Percentiles rank a stretch among this genome's conserved stretches.
These are phyloP conservation scores for Sparidentex hasta DNA, from an alignment of 2,797 vertebrate genomes.

Conservation along the genomic window DNA sequence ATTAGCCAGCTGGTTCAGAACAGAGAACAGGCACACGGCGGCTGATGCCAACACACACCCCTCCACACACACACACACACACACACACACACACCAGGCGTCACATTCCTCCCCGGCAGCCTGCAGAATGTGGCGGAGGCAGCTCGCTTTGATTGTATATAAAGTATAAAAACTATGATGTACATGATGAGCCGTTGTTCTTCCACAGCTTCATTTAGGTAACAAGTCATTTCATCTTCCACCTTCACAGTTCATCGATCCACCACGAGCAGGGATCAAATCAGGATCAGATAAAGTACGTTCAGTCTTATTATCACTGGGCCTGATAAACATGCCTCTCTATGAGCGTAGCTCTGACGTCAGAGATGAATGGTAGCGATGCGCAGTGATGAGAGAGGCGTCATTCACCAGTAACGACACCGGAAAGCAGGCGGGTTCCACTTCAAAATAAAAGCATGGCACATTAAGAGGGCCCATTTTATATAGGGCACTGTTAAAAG, in stretches of 20 bases:
- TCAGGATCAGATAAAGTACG: not conserved
- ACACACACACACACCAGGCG: not conserved
- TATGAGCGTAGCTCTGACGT: slow-evolving; percentile 77
- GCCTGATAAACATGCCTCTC: slow-evolving; percentile 62
- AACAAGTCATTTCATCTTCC: not conserved
- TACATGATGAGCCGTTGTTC: slow-evolving; percentile 22
- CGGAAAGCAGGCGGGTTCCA: slow-evolving; percentile 21
- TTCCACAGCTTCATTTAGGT: not conserved
- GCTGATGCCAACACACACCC: slow-evolving; percentile 31
- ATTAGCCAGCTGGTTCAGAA: slow-evolving; percentile 49
- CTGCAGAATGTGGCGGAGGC: not conserved
- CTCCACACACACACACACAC: not conserved
- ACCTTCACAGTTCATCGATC: too few relatives aligned
- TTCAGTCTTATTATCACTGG: slow-evolving; percentile 34
- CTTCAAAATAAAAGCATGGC: slow-evolving; percentile 46
- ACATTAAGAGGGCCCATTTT: not conserved
- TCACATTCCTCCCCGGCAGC: slow-evolving; percentile 6
- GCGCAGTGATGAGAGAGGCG: slow-evolving; percentile 55
- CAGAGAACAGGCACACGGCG: slow-evolving; percentile 36
- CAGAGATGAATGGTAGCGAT: slow-evolving; percentile 63
- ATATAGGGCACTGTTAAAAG: too few relatives aligned
- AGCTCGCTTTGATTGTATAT: not conserved
- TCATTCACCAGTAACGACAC: not conserved
- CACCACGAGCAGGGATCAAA: too few relatives aligned
- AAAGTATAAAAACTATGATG: not conserved